Evolutionary conservation across 2,797 vertebrate species (phyloP).

Genomic region (Crenichthys baileyi): DNA sequence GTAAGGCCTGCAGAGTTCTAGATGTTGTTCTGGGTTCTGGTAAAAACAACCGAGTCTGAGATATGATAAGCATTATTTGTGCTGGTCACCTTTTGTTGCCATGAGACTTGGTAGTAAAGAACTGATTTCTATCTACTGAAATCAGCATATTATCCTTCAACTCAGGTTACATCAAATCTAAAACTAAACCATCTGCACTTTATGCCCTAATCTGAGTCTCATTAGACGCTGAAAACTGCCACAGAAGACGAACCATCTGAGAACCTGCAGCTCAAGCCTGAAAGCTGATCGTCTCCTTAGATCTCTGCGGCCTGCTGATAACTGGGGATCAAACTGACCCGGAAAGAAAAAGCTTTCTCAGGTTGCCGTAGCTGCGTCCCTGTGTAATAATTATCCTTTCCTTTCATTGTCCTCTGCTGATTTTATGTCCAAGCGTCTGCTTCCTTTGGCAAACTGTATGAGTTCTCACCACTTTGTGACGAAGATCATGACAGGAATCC

Average conservation of each 20-base stretch:
- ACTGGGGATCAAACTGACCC: conserved; percentile 17
- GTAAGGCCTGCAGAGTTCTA: background rate
- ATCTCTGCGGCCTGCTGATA: conserved; percentile 23
- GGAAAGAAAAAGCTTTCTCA: conserved; percentile 13
- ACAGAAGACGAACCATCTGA: background rate
- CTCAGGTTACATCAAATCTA: too few species aligned
- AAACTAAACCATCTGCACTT: background rate
- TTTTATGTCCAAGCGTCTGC: background rate
- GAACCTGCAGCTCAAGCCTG: background rate
- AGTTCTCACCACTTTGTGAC: conserved; percentile 35
- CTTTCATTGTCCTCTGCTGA: conserved; percentile 55
- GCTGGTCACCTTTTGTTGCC: too few species aligned
- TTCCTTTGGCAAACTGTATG: conserved; percentile 1
- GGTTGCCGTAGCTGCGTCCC: conserved; percentile 13
- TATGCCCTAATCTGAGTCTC: background rate
- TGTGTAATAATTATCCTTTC: conserved; percentile 44
- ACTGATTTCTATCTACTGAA: background rate
- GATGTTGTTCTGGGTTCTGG: background rate
- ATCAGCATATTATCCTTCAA: background rate
- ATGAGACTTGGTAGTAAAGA: background rate
- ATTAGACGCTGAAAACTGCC: background rate
- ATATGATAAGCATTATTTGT: too few species aligned
- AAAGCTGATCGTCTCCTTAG: background rate
- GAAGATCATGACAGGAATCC: conserved; percentile 15
- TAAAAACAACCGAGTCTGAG: too few species aligned